Conservation (phyloP, 1,140 invertebrate genomes). For the Achatina immaculata region DNA sequence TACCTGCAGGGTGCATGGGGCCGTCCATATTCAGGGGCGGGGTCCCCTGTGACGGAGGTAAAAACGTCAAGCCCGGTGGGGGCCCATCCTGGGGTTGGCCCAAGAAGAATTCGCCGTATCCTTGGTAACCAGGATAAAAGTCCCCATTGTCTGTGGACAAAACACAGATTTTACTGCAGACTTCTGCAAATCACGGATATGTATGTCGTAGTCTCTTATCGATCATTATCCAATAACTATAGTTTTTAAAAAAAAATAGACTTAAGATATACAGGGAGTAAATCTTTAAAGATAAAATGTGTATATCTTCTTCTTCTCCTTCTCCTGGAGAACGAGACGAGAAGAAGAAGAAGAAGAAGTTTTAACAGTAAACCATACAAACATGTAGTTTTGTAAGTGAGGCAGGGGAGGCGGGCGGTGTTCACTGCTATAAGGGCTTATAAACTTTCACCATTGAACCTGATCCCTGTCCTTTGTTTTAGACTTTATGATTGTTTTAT, state of each 20-base stretch:
- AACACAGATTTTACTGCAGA: neutral
- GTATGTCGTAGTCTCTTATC: neutral
- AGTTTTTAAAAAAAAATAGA: neutral
- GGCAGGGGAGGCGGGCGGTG: too few relatives aligned
- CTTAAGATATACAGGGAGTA: too few relatives aligned
- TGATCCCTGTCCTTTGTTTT: too few relatives aligned
- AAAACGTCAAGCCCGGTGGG: conserved; percentile 74
- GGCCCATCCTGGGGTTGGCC: conserved; percentile 72
- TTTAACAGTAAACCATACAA: too few relatives aligned
- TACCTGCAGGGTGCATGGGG: conserved; percentile 40
- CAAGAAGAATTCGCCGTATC: conserved; percentile 86
- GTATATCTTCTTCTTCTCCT: too few relatives aligned
- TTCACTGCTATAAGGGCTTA: too few relatives aligned
- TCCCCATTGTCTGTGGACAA: conserved; percentile 82
- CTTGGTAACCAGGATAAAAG: conserved; percentile 84
- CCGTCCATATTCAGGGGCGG: conserved; percentile 52
- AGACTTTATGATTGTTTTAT: too few relatives aligned
- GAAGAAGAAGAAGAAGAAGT: too few relatives aligned
- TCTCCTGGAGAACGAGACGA: too few relatives aligned
- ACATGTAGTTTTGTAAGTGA: too few relatives aligned
- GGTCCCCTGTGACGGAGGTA: conserved; percentile 71
- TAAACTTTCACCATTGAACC: too few relatives aligned
- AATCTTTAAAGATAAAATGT: too few relatives aligned
- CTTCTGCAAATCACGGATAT: neutral
- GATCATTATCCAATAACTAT: neutral